phyloP scores from a whole-genome alignment of 2,797 vertebrate species.

The Serranus cabrilla region DNA sequence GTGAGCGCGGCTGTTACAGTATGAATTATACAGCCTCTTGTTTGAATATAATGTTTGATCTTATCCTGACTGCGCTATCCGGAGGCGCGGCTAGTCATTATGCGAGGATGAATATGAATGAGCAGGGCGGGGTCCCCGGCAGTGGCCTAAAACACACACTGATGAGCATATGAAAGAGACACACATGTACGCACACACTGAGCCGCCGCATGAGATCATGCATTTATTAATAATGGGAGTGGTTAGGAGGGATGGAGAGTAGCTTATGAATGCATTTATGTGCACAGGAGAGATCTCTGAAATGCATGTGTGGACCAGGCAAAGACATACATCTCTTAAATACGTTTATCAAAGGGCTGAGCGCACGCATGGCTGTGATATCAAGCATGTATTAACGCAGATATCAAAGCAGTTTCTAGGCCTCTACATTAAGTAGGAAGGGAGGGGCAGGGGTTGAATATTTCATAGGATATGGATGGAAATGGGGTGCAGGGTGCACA shows the following conservation, averaged over 20 bases:
- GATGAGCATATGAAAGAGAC: slow-evolving; percentile 77
- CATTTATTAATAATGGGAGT: slow-evolving; percentile 85
- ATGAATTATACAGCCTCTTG: slow-evolving; percentile 77
- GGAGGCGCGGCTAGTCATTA: slow-evolving; percentile 78
- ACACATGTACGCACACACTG: slow-evolving; percentile 45
- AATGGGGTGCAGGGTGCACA: slow-evolving; percentile 42
- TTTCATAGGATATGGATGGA: slow-evolving; percentile 69
- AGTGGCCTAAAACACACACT: slow-evolving; percentile 71
- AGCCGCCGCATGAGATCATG: slow-evolving; percentile 77
- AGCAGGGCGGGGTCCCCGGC: slow-evolving; percentile 71
- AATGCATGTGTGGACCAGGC: slow-evolving; percentile 66
- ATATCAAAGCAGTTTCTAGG: slow-evolving; percentile 74
- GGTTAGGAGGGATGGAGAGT: slow-evolving; percentile 66
- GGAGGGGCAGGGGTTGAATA: slow-evolving; percentile 67
- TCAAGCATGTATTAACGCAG: slow-evolving; percentile 72
- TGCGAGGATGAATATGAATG: slow-evolving; percentile 81
- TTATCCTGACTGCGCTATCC: slow-evolving; percentile 68
- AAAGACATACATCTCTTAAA: slow-evolving; percentile 79
- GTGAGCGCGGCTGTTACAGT: slow-evolving; percentile 37
- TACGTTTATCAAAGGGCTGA: slow-evolving; percentile 82
- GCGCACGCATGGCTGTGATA: slow-evolving; percentile 62
- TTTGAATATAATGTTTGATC: slow-evolving; percentile 81
- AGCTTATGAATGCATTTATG: slow-evolving; percentile 82
- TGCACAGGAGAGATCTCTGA: slow-evolving; percentile 67
- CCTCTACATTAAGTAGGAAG: slow-evolving; percentile 47